These are phyloP conservation scores for Perca schrenkii DNA, from an alignment of 2,113 vertebrate species.

Conservation along the genomic window DNA sequence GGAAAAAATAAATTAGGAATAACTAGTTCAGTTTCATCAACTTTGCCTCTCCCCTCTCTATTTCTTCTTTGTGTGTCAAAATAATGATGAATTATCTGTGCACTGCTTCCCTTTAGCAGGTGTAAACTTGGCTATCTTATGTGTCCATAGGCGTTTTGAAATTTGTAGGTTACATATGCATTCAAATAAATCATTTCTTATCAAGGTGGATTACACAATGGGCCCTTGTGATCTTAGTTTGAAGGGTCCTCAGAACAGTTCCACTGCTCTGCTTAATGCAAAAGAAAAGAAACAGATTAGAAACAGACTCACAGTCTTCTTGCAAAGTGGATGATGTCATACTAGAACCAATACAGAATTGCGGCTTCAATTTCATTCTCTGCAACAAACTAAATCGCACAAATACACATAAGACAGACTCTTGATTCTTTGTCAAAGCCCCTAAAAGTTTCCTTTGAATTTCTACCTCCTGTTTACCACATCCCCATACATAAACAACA, in stretches of 20 bases:
- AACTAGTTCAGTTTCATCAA: slow-evolving; percentile 17
- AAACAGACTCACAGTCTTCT: slow-evolving; percentile 3
- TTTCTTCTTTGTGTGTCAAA: slow-evolving; percentile 56
- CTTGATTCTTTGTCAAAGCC: neutral
- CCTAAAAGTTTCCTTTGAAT: neutral
- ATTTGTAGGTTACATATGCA: slow-evolving; percentile 68
- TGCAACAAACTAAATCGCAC: neutral
- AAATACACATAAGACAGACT: slow-evolving; percentile 5
- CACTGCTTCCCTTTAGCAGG: slow-evolving; percentile 57
- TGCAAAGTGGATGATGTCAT: slow-evolving; percentile 7
- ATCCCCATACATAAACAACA: too few relatives aligned
- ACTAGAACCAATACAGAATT: neutral
- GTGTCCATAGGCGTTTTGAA: slow-evolving; percentile 69
- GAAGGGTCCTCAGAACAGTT: slow-evolving; percentile 46
- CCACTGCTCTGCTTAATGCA: slow-evolving; percentile 23
- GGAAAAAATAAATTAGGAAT: neutral
- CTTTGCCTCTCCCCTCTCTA: neutral
- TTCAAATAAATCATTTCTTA: slow-evolving; percentile 84
- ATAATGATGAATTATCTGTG: slow-evolving; percentile 76
- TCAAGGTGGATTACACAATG: slow-evolving; percentile 65
- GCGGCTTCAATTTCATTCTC: neutral
- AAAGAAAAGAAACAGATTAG: slow-evolving; percentile 36
- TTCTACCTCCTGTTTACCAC: neutral
- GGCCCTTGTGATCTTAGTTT: slow-evolving; percentile 47
- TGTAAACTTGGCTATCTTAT: slow-evolving; percentile 77